Conservation (phyloP, 2,888 invertebrate genomes). For the Hypsopygia costalis region DNA sequence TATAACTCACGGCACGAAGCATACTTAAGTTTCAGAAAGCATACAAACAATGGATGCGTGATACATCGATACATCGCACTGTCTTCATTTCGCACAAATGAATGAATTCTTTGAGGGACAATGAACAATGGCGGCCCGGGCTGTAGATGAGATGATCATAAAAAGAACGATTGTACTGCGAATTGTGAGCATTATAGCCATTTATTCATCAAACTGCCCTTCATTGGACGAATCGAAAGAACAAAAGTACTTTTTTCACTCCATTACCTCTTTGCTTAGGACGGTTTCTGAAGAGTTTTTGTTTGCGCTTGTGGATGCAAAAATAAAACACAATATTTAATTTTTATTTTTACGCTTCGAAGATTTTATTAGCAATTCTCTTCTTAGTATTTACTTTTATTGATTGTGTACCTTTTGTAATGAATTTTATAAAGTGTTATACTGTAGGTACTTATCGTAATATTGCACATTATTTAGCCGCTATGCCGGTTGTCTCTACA, state of each 20-base stretch:
- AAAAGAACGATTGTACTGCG: slow-evolving; percentile 29
- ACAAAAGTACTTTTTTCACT: slow-evolving; percentile 7
- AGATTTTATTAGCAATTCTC: background rate
- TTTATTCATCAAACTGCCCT: slow-evolving; percentile 17
- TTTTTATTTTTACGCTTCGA: background rate
- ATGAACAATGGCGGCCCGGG: slow-evolving; percentile 59
- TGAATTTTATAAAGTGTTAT: too few species aligned
- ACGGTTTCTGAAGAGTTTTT: background rate
- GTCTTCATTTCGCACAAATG: slow-evolving; percentile 55
- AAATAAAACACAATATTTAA: background rate
- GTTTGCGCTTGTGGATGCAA: background rate
- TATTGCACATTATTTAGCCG: too few species aligned
- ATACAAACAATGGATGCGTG: slow-evolving; percentile 37
- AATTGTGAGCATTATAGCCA: slow-evolving; percentile 14
- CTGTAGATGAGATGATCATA: slow-evolving; percentile 23
- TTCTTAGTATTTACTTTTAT: too few species aligned
- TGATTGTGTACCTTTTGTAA: too few species aligned
- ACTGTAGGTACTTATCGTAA: too few species aligned
- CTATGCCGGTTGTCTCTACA: too few species aligned
- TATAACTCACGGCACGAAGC: too few species aligned
- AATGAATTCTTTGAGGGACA: slow-evolving; percentile 58
- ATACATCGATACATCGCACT: slow-evolving; percentile 40
- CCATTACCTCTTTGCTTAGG: background rate
- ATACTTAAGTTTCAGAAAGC: background rate
- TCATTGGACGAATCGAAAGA: slow-evolving; percentile 4